phyloP scores from a whole-genome alignment of 2,113 vertebrate species.

The Dicaeum eximium region DNA sequence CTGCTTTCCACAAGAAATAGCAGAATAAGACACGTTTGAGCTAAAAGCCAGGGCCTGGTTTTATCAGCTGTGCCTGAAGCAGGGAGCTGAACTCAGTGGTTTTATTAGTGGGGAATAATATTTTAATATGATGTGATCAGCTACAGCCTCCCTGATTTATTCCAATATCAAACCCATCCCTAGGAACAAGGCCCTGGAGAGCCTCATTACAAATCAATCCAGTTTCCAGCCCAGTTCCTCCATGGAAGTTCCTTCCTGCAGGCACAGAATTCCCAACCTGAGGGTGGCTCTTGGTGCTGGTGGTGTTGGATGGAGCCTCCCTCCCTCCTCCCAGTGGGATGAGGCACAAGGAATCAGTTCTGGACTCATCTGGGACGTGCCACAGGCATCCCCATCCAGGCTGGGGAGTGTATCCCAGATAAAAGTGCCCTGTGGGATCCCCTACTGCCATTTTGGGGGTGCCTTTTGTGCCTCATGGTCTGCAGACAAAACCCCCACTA shows the following conservation, averaged over 20 bases:
- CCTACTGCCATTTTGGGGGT: background rate
- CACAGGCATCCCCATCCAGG: background rate
- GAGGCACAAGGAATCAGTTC: background rate
- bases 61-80: background rate
- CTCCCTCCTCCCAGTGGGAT: background rate
- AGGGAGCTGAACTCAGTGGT: background rate
- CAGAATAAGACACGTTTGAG: background rate
- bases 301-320: background rate
- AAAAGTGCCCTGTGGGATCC: background rate
- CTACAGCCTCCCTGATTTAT: background rate
- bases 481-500: background rate
- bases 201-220: background rate
- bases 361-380: fast-evolving
- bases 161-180: background rate
- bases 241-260: background rate
- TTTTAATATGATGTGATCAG: background rate
- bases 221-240: background rate
- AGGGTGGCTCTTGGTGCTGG: background rate
- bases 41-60: background rate
- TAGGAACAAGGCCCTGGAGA: background rate
- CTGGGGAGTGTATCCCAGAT: background rate
- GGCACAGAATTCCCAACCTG: background rate
- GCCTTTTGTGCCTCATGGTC: background rate
- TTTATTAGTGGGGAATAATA: background rate
- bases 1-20: background rate